Evolutionary conservation across 2,888 invertebrate genomes (phyloP).

Genomic region (Synanthedon myopaeformis): DNA sequence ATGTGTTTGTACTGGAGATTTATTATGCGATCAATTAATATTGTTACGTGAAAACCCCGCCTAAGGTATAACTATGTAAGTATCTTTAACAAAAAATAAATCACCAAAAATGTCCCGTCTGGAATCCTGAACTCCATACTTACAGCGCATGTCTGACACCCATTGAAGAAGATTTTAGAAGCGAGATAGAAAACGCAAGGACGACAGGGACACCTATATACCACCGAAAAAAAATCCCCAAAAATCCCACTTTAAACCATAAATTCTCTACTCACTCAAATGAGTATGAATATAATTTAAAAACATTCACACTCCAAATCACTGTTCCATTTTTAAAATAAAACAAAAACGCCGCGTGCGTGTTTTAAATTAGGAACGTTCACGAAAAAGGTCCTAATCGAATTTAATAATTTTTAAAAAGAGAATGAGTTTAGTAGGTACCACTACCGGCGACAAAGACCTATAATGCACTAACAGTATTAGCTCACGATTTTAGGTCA

Average conservation of each 20-base stretch:
- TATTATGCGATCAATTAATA: no score
- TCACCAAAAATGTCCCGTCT: no score
- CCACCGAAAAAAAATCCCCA: constrained; percentile 43
- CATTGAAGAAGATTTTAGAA: constrained; percentile 48
- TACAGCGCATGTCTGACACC: constrained; percentile 49
- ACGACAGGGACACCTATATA: constrained; percentile 21
- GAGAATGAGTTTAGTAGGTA: not conserved
- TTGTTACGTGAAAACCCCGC: no score
- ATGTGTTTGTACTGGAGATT: no score
- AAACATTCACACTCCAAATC: not conserved
- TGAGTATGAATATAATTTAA: no score
- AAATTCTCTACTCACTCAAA: constrained; percentile 14
- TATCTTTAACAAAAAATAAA: no score
- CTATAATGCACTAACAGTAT: constrained; percentile 42
- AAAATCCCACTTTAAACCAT: constrained; percentile 25
- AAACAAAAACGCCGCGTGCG: not conserved
- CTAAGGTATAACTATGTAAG: no score
- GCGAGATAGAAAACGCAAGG: constrained; percentile 23
- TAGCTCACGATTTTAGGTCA: constrained; percentile 51
- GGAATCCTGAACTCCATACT: not conserved
- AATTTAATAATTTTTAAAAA: not conserved
- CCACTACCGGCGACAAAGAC: not conserved
- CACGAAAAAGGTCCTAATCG: constrained; percentile 3
- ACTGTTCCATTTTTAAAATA: not conserved
- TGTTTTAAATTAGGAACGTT: constrained; percentile 7